Percentiles rank a stretch among this genome's conserved stretches.
Evolutionary conservation across 2,797 vertebrate species (phyloP).

Genomic region (Acridotheres tristis): DNA sequence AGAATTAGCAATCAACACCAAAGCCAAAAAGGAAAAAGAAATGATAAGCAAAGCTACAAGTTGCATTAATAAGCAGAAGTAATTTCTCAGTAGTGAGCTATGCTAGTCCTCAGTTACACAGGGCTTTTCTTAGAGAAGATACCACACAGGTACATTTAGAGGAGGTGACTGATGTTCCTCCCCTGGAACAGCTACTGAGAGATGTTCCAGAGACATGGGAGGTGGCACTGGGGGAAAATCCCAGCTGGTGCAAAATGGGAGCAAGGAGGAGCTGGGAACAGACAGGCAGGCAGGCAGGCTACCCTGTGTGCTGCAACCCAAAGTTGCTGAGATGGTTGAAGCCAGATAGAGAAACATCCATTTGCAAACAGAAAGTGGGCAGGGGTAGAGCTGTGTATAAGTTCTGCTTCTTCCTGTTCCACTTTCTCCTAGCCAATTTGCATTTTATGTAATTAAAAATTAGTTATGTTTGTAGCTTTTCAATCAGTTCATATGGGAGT

Average conservation of each 20-base stretch:
- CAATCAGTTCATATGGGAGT: neutral
- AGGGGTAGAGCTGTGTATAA: neutral
- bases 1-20: neutral
- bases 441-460: neutral
- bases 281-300: neutral
- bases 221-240: accelerated
- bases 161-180: neutral
- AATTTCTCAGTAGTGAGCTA: neutral
- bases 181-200: neutral
- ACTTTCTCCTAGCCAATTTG: neutral
- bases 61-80: neutral
- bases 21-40: neutral
- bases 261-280: neutral
- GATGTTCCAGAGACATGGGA: accelerated
- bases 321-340: neutral
- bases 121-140: neutral
- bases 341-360: neutral
- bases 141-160: neutral
- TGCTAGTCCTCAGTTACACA: neutral
- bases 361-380: neutral
- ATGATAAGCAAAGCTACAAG: neutral
- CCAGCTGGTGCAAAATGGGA: neutral
- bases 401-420: neutral
- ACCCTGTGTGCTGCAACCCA: neutral
- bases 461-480: neutral